A percentile compares a stretch with the other conserved stretches of the same genome.
Evolutionary conservation across 2,797 vertebrate species (phyloP).

Genomic region (Malurus leucopterus): DNA sequence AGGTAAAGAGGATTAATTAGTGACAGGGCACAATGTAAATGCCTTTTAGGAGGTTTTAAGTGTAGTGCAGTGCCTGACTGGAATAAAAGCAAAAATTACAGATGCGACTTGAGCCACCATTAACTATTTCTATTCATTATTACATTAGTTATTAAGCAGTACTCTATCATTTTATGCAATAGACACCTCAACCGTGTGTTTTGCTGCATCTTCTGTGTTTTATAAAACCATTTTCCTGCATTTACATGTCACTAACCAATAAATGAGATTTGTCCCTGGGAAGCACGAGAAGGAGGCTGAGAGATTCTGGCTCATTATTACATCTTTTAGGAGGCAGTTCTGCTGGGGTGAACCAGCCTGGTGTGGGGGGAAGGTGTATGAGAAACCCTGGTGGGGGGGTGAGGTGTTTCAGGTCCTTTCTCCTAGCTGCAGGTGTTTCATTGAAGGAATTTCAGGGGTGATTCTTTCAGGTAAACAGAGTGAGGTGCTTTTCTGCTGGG

Average conservation of each 20-base stretch:
- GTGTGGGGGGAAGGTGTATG: background rate
- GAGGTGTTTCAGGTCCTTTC: background rate
- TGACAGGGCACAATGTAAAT: slow-evolving; percentile 11
- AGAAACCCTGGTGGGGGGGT: background rate
- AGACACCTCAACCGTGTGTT: background rate
- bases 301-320: background rate
- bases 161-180: background rate
- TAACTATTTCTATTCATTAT: background rate
- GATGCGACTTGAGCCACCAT: background rate
- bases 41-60: background rate
- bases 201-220: background rate
- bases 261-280: background rate
- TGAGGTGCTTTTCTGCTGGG: background rate
- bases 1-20: slow-evolving; percentile 24
- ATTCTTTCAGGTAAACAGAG: background rate
- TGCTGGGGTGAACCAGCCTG: background rate
- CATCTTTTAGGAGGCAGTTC: background rate
- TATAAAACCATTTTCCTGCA: background rate
- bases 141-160: background rate
- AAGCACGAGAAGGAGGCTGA: background rate
- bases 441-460: background rate
- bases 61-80: background rate
- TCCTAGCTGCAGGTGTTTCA: background rate
- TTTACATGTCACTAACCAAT: background rate
- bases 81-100: background rate